Base-by-base conservation (phyloP, 2,113 vertebrate species). In the Procavia capensis region DNA sequence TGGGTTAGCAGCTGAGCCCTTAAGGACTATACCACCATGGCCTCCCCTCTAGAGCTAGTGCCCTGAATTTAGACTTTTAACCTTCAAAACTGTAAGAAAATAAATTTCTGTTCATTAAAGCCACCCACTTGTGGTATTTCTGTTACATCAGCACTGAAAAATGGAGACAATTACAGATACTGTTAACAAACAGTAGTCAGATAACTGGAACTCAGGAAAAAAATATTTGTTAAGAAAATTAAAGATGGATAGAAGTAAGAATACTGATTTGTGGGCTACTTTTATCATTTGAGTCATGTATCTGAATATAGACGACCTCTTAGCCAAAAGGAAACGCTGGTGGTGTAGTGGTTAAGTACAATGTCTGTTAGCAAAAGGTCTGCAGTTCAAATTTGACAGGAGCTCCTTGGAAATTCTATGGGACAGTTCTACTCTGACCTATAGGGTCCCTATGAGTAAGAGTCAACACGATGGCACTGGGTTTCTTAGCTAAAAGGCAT, bases 141-240 rank as follows among this genome's bases (percentile, higher is more conserved):
- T 70, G 17, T 70, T 70, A 70, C 20, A 70, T 36, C 27, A 70
- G n/a, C 68, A 70, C n/a, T n/a, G 22, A 36, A 6, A 36, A 70
- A 70, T 6, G 27, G 22, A 70, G 34, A 68, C 66, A 34, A 39
- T 27, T 36, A 78, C 2, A 87, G 78, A 72, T 45, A 79, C 10
- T 82, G 68, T 70, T 84, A 47, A 43, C n/a, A 89, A 95, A 45
- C 16, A 85, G 47, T 39, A 72, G 0, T 80, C 13, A 87, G 47
- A 50, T 34, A 68, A 70, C 11, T 91, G 9, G 17, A 96, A 92
- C 85, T 91, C 29, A 83, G 41, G 41, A 85, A 63, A 95, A 95
- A 5, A 61, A 36, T n/a, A 63, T 82, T 68, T 45, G 80, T 9
- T 39, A 79, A 27, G 7, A 88, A 89, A 83, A 86, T 57, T 66